Conservation (phyloP, 1,140 invertebrate genomes). For the Meloidogyne hapla region DNA sequence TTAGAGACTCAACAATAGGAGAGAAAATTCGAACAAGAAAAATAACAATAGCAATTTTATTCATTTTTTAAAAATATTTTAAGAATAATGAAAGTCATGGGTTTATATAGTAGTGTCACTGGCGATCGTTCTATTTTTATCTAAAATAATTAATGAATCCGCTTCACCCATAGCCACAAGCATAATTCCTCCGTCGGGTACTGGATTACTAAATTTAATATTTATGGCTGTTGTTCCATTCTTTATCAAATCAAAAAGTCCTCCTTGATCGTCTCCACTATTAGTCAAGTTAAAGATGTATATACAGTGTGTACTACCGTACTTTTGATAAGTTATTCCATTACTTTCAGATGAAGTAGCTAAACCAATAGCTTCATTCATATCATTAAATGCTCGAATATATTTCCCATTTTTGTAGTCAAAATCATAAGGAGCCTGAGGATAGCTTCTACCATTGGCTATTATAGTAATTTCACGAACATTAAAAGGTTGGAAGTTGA, state of each 20-base stretch:
- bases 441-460: too few relatives aligned
- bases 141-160: too few relatives aligned
- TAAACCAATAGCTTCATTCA: slow-evolving; percentile 12
- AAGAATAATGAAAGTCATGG: too few relatives aligned
- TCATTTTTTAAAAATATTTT: background rate
- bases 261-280: slow-evolving; percentile 13
- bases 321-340: too few relatives aligned
- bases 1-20: background rate
- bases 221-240: slow-evolving; percentile 23
- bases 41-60: background rate
- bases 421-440: too few relatives aligned
- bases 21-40: background rate
- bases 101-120: too few relatives aligned
- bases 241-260: slow-evolving; percentile 26
- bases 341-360: slow-evolving; percentile 25
- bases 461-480: too few relatives aligned
- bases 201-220: slow-evolving; percentile 28
- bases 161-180: too few relatives aligned
- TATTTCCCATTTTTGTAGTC: slow-evolving; percentile 30
- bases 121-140: too few relatives aligned
- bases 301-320: background rate
- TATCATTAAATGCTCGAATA: slow-evolving; percentile 26
- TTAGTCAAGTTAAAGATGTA: slow-evolving; percentile 23
- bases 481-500: too few relatives aligned
- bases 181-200: too few relatives aligned